A percentile compares a stretch with the other conserved stretches of the same genome.
Evolutionary conservation across 2,113 vertebrate genomes (phyloP).

Genomic region (Solea solea): DNA sequence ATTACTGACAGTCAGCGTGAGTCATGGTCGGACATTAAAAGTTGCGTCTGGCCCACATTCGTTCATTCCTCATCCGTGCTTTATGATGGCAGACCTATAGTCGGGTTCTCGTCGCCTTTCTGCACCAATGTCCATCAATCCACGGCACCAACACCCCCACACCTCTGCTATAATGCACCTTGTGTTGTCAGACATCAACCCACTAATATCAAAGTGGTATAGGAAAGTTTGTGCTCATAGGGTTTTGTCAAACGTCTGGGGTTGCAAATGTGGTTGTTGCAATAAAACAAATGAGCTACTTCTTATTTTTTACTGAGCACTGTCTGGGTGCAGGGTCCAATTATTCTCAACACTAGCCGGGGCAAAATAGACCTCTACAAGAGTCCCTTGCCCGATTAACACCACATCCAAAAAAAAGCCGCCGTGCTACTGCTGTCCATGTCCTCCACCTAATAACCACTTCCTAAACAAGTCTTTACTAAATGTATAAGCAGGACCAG

Average conservation of each 20-base stretch:
- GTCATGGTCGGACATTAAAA: constrained; percentile 97
- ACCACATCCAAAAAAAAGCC: constrained; percentile 7
- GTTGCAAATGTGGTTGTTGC: constrained; percentile 39
- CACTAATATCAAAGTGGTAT: constrained; percentile 32
- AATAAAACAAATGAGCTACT: constrained; percentile 57
- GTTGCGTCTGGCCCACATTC: constrained; percentile 87
- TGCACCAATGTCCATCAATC: constrained; percentile 89
- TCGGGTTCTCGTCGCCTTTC: constrained; percentile 86
- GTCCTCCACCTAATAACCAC: constrained; percentile 53
- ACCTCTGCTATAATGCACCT: constrained; percentile 29
- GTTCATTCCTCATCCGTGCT: constrained; percentile 92
- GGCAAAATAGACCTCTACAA: constrained; percentile 3
- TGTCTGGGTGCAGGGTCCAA: constrained; percentile 26
- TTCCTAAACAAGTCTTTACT: constrained; percentile 70
- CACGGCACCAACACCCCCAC: constrained; percentile 64
- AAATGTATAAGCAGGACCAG: constrained; percentile 49
- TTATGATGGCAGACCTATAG: constrained; percentile 89
- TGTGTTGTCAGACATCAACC: constrained; percentile 31
- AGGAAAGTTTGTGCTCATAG: constrained; percentile 31
- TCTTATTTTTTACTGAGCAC: constrained; percentile 43
- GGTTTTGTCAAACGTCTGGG: constrained; percentile 39
- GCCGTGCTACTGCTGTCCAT: constrained; percentile 35
- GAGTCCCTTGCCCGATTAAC: neutral
- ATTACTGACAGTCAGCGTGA: constrained; percentile 89
- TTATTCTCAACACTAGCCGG: constrained; percentile 31